These are phyloP conservation scores for Eremobia ochroleuca DNA, from an alignment of 2,888 invertebrate species.

Conservation along the genomic window DNA sequence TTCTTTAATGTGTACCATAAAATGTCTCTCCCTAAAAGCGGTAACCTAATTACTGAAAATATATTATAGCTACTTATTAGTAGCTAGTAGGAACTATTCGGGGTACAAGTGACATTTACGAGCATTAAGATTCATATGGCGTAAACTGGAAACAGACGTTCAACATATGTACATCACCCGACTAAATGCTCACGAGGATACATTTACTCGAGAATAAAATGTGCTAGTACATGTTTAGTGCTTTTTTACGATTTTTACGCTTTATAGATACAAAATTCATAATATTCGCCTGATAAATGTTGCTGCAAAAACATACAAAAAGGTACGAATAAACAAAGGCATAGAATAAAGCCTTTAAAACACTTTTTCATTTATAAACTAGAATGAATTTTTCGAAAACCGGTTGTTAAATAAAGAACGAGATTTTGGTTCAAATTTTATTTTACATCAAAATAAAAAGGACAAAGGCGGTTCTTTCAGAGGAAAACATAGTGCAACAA, in stretches of 20 bases:
- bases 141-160: constrained; percentile 50
- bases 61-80: constrained; percentile 22
- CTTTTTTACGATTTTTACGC: constrained; percentile 1
- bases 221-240: neutral
- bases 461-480: neutral
- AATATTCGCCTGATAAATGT: neutral
- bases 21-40: neutral
- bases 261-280: neutral
- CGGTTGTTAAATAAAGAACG: neutral
- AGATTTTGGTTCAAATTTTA: neutral
- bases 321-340: neutral
- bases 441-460: neutral
- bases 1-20: neutral
- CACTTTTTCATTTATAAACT: neutral
- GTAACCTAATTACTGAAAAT: constrained; percentile 14
- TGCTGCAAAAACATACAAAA: neutral
- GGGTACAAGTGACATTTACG: constrained; percentile 57
- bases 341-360: neutral
- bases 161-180: constrained; percentile 43
- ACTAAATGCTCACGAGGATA: constrained; percentile 16
- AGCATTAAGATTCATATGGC: constrained; percentile 55
- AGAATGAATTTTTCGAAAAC: neutral
- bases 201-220: constrained; percentile 37
- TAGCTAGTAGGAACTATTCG: constrained; percentile 33
- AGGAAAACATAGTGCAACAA: constrained; percentile 7